Percentiles rank a stretch among this genome's conserved stretches.
Conservation (phyloP, 2,113 vertebrate species). For the Argyrosomus japonicus region DNA sequence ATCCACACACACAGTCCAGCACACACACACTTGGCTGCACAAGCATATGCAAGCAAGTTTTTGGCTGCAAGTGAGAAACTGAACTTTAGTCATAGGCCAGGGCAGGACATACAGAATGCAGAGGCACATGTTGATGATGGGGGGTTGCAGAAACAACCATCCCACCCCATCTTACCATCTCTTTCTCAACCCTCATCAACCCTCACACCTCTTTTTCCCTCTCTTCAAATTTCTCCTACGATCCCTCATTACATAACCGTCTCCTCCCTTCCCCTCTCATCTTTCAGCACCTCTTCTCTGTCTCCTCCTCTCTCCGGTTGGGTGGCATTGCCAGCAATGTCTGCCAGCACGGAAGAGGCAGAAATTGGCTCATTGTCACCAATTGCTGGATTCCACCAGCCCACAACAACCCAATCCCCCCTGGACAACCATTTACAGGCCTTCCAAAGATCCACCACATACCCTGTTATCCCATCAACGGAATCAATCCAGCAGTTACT, state of each 20-base stretch:
- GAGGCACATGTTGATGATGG: not conserved
- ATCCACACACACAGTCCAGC: slow-evolving; percentile 6
- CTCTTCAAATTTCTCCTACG: slow-evolving; percentile 1
- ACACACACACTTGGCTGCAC: not conserved
- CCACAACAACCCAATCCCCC: slow-evolving; percentile 17
- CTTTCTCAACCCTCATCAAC: slow-evolving; percentile 14
- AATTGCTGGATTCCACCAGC: slow-evolving; percentile 44
- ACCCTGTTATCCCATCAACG: not conserved
- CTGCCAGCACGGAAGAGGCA: slow-evolving; percentile 16
- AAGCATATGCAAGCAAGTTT: not conserved
- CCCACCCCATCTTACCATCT: not conserved
- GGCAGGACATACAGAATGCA: not conserved
- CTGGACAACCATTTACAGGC: slow-evolving; percentile 26
- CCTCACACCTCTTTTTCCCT: not conserved
- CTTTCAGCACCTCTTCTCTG: not conserved
- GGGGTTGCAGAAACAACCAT: not conserved
- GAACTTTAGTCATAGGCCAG: not conserved
- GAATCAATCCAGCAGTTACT: slow-evolving; percentile 8
- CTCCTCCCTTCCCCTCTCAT: not conserved
- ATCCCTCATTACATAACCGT: not conserved
- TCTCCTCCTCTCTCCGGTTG: not conserved
- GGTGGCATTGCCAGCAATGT: not conserved
- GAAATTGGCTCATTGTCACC: slow-evolving; percentile 29
- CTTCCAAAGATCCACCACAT: not conserved
- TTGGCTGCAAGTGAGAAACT: not conserved